Percentiles rank a stretch among this genome's conserved stretches.
Conservation (phyloP, 2,113 vertebrate species). For the Neopipo cinnamomea region DNA sequence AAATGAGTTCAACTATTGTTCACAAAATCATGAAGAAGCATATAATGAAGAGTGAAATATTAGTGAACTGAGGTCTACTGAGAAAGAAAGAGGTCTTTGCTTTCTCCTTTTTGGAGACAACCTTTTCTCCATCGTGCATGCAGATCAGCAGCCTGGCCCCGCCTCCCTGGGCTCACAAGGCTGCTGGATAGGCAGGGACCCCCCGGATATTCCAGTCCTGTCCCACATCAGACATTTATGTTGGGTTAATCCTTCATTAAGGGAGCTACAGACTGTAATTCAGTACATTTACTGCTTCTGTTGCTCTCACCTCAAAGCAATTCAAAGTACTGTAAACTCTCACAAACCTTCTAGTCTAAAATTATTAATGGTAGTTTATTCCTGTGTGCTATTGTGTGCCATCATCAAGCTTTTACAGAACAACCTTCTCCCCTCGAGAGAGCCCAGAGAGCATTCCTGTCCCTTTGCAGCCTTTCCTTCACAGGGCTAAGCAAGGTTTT, state of each 20-base stretch:
- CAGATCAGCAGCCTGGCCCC: background rate
- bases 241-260: background rate
- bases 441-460: background rate
- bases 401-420: background rate
- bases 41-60: background rate
- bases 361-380: background rate
- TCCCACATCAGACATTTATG: background rate
- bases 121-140: background rate
- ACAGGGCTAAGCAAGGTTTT: background rate
- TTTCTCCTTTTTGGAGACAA: background rate
- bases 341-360: background rate
- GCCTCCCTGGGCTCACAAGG: background rate
- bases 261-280: background rate
- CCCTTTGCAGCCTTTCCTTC: background rate
- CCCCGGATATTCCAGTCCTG: background rate
- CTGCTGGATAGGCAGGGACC: background rate
- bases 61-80: background rate
- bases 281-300: background rate
- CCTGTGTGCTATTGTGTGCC: background rate
- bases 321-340: background rate
- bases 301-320: background rate
- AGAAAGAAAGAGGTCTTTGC: background rate
- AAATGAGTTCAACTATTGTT: background rate
- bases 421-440: background rate
- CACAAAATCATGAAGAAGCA: background rate